Evolutionary conservation across 2,888 invertebrate species (phyloP).

Genomic region (Caenorhabditis auriculariae): DNA sequence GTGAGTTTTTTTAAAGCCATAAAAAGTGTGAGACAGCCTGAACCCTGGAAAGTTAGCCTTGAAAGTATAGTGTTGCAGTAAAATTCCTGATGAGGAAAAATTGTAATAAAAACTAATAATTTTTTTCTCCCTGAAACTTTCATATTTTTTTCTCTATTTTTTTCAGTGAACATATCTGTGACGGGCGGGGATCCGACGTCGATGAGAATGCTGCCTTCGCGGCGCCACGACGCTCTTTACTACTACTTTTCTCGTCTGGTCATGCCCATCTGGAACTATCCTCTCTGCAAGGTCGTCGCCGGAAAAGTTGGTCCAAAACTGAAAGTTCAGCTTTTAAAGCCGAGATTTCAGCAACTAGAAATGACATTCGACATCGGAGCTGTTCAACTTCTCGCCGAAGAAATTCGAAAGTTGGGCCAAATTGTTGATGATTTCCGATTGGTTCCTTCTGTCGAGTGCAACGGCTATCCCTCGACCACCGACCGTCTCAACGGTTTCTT

Average conservation of each 20-base stretch:
- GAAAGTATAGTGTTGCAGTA: no score
- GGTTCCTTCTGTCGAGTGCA: slow-evolving; percentile 39
- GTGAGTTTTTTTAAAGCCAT: slow-evolving; percentile 8
- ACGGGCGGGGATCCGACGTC: slow-evolving; percentile 4
- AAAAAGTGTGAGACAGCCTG: no score
- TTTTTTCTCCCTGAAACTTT: neutral
- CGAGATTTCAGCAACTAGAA: slow-evolving; percentile 2
- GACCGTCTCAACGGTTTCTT: slow-evolving; percentile 17
- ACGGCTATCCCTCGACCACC: slow-evolving; percentile 9
- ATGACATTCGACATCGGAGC: slow-evolving; percentile 16
- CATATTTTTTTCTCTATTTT: neutral
- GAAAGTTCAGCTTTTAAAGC: slow-evolving; percentile 4
- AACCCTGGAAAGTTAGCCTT: neutral
- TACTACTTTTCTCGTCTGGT: slow-evolving; percentile 85
- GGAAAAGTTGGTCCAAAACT: slow-evolving; percentile 16
- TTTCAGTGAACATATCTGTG: slow-evolving; percentile 19
- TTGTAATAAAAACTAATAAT: no score
- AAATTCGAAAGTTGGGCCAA: slow-evolving; percentile 21
- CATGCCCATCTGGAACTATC: slow-evolving; percentile 78
- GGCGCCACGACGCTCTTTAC: slow-evolving; percentile 90
- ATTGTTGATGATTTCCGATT: slow-evolving; percentile 47
- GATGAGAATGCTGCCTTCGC: slow-evolving; percentile 69
- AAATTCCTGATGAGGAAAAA: no score
- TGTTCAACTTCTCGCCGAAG: slow-evolving; percentile 12
- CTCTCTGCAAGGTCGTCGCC: slow-evolving; percentile 21